Evolutionary conservation across 2,113 vertebrate genomes (phyloP).

Genomic region (Coptodon bakossiorum): DNA sequence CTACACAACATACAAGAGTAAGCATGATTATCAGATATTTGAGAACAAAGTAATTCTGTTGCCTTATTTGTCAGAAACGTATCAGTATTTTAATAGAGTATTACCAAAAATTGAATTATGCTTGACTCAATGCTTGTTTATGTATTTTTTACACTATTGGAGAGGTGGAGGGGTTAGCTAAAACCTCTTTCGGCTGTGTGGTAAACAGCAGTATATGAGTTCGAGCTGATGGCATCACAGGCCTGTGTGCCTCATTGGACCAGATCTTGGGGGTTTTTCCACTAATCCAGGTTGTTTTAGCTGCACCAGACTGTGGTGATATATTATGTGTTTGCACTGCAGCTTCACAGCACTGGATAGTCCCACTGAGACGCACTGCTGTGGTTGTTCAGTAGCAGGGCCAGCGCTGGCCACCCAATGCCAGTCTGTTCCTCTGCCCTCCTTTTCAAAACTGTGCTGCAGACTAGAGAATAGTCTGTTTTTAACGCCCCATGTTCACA

Average conservation of each 20-base stretch:
- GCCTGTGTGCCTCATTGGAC: background rate
- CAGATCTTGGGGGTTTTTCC: accelerated
- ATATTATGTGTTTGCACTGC: background rate
- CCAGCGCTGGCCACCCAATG: background rate
- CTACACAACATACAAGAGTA: background rate
- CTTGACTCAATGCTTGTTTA: background rate
- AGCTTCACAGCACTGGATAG: background rate
- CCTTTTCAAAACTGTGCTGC: background rate
- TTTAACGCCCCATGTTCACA: background rate
- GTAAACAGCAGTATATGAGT: background rate
- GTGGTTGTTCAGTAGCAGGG: background rate
- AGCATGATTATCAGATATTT: background rate
- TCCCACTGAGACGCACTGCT: background rate
- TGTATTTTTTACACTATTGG: background rate
- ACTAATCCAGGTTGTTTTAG: background rate
- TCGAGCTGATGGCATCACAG: background rate
- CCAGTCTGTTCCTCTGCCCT: background rate
- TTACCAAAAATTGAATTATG: accelerated
- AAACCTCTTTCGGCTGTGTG: background rate
- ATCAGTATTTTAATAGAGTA: background rate
- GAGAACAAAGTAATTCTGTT: background rate
- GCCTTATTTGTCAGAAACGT: background rate
- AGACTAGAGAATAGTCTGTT: background rate
- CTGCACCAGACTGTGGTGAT: background rate
- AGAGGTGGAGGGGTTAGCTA: background rate